Evolutionary conservation across 2,113 vertebrate genomes (phyloP).

Genomic region (Lamprologus ornatipinnis): DNA sequence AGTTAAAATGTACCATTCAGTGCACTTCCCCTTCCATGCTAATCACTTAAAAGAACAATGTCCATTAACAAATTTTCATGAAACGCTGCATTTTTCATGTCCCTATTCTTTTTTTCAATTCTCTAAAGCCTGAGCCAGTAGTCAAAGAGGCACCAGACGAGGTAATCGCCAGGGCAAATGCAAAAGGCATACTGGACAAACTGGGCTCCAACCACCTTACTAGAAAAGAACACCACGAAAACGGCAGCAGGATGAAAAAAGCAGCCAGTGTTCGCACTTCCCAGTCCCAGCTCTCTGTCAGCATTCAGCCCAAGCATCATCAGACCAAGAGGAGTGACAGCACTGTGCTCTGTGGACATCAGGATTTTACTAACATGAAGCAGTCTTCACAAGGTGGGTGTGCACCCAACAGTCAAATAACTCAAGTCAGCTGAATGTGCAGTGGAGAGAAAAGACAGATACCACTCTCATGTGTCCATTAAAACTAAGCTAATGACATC

Average conservation of each 20-base stretch:
- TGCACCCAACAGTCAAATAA: not conserved
- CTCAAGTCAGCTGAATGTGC: not conserved
- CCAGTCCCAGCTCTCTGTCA: not conserved
- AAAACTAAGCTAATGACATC: not conserved
- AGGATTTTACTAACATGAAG: not conserved
- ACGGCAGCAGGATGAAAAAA: not conserved
- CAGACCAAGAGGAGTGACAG: conserved; percentile 26
- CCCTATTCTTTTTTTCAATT: not conserved
- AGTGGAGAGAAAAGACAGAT: not conserved
- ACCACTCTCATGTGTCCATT: not conserved
- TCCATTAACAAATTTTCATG: not conserved
- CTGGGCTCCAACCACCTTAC: conserved; percentile 42
- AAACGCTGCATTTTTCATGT: not conserved
- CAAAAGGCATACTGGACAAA: conserved; percentile 70
- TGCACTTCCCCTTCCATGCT: not conserved
- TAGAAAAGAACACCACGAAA: conserved; percentile 52
- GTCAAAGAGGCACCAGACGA: conserved; percentile 59
- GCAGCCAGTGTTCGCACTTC: not conserved
- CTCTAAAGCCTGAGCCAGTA: conserved; percentile 65
- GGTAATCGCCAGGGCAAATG: conserved; percentile 72
- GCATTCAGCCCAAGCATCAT: conserved; percentile 9
- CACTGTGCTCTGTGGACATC: not conserved
- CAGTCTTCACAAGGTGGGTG: conserved; percentile 13
- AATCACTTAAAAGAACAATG: not conserved
- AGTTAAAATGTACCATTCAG: not conserved